These are phyloP conservation scores for Phylloscopus trochilus DNA, from an alignment of 2,113 vertebrate species.

Conservation along the genomic window DNA sequence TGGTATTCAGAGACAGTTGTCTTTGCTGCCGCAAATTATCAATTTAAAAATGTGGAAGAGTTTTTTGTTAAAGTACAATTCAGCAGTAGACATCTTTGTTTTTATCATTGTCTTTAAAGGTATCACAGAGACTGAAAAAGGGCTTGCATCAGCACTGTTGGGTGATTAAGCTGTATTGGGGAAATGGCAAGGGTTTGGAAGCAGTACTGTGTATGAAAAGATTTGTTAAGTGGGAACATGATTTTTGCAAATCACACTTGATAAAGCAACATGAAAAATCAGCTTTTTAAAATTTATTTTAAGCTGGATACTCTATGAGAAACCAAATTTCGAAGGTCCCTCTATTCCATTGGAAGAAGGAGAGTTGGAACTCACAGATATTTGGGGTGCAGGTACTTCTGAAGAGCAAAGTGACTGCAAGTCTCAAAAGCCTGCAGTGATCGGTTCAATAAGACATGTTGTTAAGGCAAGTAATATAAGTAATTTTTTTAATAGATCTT, in stretches of 20 bases:
- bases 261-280: not conserved
- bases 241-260: not conserved
- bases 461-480: conserved; percentile 81
- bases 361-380: conserved; percentile 80
- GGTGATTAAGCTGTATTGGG: not conserved
- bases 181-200: not conserved
- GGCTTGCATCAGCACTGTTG: not conserved
- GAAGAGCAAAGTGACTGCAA: conserved; percentile 62
- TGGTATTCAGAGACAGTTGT: not conserved
- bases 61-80: not conserved
- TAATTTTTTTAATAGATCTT: not conserved
- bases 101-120: not conserved
- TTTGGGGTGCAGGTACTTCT: conserved; percentile 79
- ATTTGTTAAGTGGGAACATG: not conserved
- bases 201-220: not conserved
- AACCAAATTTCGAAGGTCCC: conserved; percentile 90
- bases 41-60: not conserved
- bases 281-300: not conserved
- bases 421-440: conserved; percentile 75
- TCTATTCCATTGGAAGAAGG: conserved; percentile 90
- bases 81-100: not conserved
- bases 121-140: not conserved
- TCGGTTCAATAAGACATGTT: conserved; percentile 89
- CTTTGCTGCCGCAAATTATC: not conserved
- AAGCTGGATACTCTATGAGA: conserved; percentile 96